Evolutionary conservation across 2,113 vertebrate genomes (phyloP).

Genomic region (Gobio gobio): DNA sequence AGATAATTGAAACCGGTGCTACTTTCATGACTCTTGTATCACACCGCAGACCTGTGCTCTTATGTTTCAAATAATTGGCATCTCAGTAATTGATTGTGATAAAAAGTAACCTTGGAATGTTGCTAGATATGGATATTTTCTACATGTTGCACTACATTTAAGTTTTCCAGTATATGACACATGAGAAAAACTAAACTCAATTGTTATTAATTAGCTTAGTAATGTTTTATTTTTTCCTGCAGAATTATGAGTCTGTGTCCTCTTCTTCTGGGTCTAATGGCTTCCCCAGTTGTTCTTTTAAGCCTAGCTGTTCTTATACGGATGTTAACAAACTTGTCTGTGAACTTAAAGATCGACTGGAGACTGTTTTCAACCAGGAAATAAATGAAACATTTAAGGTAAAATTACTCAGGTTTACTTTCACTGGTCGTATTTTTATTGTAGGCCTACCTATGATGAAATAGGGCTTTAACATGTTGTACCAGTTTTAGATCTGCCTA

Average conservation of each 20-base stretch:
- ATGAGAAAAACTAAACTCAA: no score
- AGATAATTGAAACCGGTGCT: not conserved
- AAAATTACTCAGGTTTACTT: not conserved
- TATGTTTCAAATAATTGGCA: not conserved
- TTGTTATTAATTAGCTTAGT: no score
- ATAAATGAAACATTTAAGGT: slow-evolving; percentile 32
- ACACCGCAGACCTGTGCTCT: not conserved
- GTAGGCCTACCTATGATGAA: not conserved
- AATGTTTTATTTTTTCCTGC: not conserved
- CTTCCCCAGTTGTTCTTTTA: not conserved
- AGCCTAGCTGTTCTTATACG: not conserved
- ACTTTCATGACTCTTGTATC: not conserved
- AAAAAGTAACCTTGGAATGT: not conserved
- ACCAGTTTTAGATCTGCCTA: not conserved
- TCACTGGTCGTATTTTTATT: not conserved
- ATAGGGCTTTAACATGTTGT: not conserved
- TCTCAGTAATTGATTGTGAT: not conserved
- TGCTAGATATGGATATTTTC: no score
- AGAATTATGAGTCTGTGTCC: slow-evolving; percentile 40
- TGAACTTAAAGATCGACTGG: slow-evolving; percentile 36
- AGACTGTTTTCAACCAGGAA: slow-evolving; percentile 20
- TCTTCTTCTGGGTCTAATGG: slow-evolving; percentile 1
- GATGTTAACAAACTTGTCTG: not conserved
- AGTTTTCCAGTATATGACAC: no score
- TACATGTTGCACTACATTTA: no score